Percentiles rank a stretch among this genome's conserved stretches.
These are phyloP conservation scores for Zophobas morio DNA, from an alignment of 1,140 invertebrate genomes.

Conservation along the genomic window DNA sequence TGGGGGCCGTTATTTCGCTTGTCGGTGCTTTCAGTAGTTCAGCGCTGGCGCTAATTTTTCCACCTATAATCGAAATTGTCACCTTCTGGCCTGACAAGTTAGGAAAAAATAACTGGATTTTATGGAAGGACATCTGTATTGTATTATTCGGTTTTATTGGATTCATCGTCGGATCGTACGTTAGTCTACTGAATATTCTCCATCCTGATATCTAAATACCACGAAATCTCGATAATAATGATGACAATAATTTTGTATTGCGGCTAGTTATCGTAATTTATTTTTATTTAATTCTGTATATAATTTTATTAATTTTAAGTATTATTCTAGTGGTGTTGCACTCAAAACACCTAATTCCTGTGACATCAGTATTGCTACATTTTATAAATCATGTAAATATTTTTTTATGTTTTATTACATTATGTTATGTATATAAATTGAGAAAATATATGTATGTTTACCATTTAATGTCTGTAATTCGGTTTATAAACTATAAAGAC, in stretches of 20 bases:
- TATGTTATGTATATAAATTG: slow-evolving; percentile 32
- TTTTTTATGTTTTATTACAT: slow-evolving; percentile 36
- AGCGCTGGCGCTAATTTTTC: slow-evolving; percentile 91
- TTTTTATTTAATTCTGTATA: slow-evolving; percentile 12
- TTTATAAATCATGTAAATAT: slow-evolving; percentile 38
- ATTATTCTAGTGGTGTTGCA: slow-evolving; percentile 17
- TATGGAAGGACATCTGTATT: slow-evolving; percentile 82
- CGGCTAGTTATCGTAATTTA: slow-evolving; percentile 6
- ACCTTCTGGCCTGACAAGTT: slow-evolving; percentile 80
- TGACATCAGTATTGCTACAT: slow-evolving; percentile 36
- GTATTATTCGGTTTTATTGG: slow-evolving; percentile 82
- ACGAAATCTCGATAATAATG: slow-evolving; percentile 32
- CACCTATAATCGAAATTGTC: slow-evolving; percentile 91
- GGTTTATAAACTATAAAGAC: slow-evolving; percentile 1
- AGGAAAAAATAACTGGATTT: slow-evolving; percentile 74
- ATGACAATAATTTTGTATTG: slow-evolving; percentile 27
- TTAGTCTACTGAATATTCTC: slow-evolving; percentile 80
- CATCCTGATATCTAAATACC: slow-evolving; percentile 57
- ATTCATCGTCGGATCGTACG: slow-evolving; percentile 85
- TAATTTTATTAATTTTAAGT: slow-evolving; percentile 33
- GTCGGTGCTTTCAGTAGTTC: slow-evolving; percentile 93
- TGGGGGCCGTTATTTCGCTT: slow-evolving; percentile 91
- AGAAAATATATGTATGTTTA: slow-evolving; percentile 39
- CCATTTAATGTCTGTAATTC: slow-evolving; percentile 16
- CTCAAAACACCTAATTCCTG: slow-evolving; percentile 12